Percentiles rank a stretch among this genome's conserved stretches.
These are phyloP conservation scores for Drosophila percnosoma DNA, from an alignment of 2,888 invertebrate species.

Conservation along the genomic window DNA sequence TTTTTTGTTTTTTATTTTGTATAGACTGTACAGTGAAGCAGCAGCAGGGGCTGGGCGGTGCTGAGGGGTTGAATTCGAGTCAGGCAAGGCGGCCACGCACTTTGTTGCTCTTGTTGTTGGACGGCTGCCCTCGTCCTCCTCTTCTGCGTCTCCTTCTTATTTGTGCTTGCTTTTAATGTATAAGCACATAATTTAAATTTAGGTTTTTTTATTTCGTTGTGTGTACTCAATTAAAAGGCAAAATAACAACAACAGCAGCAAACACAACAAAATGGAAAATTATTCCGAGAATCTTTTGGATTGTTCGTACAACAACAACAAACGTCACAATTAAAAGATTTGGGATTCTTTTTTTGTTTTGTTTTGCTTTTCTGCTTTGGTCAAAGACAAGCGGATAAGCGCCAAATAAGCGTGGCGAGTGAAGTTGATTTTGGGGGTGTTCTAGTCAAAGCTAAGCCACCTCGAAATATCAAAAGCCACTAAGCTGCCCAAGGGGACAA, in stretches of 20 bases:
- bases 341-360: constrained; percentile 23
- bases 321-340: constrained; percentile 76
- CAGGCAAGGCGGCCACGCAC: constrained; percentile 45
- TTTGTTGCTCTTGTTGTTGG: constrained; percentile 28
- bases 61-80: constrained; percentile 4
- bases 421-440: constrained; percentile 18
- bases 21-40: constrained; percentile 26
- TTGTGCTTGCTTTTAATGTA: constrained; percentile 59
- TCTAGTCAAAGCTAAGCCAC: constrained; percentile 49
- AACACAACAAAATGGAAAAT: constrained; percentile 67
- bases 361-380: constrained; percentile 10
- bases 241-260: constrained; percentile 42
- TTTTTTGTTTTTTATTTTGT: constrained; percentile 26
- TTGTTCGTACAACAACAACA: constrained; percentile 49
- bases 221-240: constrained; percentile 79
- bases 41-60: neutral
- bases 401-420: constrained; percentile 13
- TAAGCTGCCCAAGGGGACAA: constrained; percentile 20
- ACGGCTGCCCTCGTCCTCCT: constrained; percentile 18
- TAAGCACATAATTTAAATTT: constrained; percentile 78
- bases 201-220: constrained; percentile 56
- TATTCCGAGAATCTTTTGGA: constrained; percentile 77
- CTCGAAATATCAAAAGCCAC: constrained; percentile 45
- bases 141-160: constrained; percentile 13
- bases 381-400: constrained; percentile 39